Conservation (phyloP, 2,113 vertebrate species). For the Triplophysa rosa region DNA sequence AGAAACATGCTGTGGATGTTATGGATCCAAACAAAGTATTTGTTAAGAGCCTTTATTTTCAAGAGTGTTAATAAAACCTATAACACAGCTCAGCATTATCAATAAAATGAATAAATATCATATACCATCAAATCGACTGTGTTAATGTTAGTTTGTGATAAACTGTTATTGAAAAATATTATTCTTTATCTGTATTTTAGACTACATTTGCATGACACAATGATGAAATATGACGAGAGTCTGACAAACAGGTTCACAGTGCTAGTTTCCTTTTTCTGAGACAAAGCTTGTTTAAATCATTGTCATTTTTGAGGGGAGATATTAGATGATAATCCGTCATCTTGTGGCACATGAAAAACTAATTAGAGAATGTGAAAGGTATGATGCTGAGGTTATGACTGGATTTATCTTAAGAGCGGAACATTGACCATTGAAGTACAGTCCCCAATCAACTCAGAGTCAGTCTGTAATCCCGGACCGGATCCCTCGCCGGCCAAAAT, state of each 20-base stretch:
- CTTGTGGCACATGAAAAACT: conserved; percentile 22
- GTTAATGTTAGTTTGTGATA: not conserved
- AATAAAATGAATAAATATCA: too few relatives aligned
- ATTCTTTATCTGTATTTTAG: not conserved
- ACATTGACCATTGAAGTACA: conserved; percentile 28
- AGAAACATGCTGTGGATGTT: too few relatives aligned
- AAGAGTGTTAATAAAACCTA: too few relatives aligned
- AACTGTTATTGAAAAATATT: not conserved
- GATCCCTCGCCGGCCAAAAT: conserved; percentile 4
- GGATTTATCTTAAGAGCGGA: conserved; percentile 44
- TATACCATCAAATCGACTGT: too few relatives aligned
- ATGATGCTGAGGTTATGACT: conserved; percentile 18
- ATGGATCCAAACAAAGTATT: too few relatives aligned
- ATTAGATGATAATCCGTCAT: conserved; percentile 20
- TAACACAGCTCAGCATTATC: too few relatives aligned
- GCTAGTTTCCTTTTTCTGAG: not conserved
- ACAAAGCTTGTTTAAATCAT: not conserved
- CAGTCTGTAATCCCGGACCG: not conserved
- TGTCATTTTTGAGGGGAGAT: conserved; percentile 8
- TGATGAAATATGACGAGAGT: not conserved
- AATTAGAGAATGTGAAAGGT: conserved; percentile 33
- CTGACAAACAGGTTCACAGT: not conserved
- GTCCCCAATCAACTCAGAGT: conserved; percentile 36
- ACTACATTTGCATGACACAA: not conserved
- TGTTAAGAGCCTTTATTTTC: too few relatives aligned